A percentile compares a stretch with the other conserved stretches of the same genome.
These are phyloP conservation scores for Zingel zingel DNA, from an alignment of 2,113 vertebrate genomes.

Conservation along the genomic window DNA sequence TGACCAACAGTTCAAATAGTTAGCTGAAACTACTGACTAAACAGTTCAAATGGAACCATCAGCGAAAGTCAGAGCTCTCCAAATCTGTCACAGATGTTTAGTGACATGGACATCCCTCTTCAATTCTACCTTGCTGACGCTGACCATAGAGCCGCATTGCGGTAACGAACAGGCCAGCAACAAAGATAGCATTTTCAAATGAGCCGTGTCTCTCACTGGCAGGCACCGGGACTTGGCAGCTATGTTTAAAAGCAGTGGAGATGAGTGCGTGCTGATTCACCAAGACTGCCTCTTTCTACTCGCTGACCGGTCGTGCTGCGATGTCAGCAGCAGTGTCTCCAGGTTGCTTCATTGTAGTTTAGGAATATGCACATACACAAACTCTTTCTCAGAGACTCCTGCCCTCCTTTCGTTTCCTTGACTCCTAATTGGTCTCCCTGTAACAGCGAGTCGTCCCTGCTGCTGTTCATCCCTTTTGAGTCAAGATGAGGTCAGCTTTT, in stretches of 20 bases:
- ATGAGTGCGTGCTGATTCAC: slow-evolving; percentile 70
- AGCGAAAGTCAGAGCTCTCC: background rate
- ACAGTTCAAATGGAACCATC: too few species aligned
- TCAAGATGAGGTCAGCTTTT: slow-evolving; percentile 57
- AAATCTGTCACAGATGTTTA: slow-evolving; percentile 38
- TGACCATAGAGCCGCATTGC: slow-evolving; percentile 47
- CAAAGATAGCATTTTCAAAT: slow-evolving; percentile 45
- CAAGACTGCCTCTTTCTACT: slow-evolving; percentile 43
- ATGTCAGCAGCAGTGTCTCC: slow-evolving; percentile 56
- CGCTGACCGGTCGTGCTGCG: slow-evolving; percentile 40
- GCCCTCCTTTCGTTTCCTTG: slow-evolving; percentile 40
- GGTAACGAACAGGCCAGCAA: slow-evolving; percentile 47
- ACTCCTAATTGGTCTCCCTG: slow-evolving; percentile 64
- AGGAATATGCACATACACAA: background rate
- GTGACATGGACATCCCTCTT: slow-evolving; percentile 19
- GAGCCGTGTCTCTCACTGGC: slow-evolving; percentile 56
- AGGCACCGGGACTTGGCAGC: slow-evolving; percentile 61
- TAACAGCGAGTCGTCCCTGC: slow-evolving; percentile 27
- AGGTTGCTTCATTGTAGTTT: slow-evolving; percentile 34
- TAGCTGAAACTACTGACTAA: too few species aligned
- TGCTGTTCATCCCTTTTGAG: slow-evolving; percentile 59
- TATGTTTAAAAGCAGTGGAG: slow-evolving; percentile 50
- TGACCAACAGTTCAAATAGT: too few species aligned
- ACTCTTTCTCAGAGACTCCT: slow-evolving; percentile 24
- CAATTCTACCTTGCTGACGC: background rate